Base-by-base conservation (phyloP, 1,140 invertebrate species). In the Drosophila rufa region DNA sequence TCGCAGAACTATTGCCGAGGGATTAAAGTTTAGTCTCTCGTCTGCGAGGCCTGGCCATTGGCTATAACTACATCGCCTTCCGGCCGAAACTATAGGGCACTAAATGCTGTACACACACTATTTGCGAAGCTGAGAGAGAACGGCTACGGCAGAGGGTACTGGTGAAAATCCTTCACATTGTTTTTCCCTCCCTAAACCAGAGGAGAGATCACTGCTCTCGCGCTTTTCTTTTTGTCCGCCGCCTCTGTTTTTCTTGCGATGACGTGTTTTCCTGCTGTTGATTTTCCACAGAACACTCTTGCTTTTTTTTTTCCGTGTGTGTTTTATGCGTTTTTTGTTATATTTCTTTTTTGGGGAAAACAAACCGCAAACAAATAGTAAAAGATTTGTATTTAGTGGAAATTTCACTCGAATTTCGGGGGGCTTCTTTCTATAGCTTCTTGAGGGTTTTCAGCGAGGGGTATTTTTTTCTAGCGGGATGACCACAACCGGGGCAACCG, bases 261-360 rank as follows among this genome's bases (percentile, higher is more conserved):
- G 83, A 91, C 82, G 87, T 82, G 80, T 91, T 82, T 78, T 77
- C 51, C 59, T 30, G 61, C 62, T 58, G 67, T 60, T 75, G 71
- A 74, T 75, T 75, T 74, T 75, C 59, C 43, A 43, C 58, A 22
- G 50, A 64, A 75, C 40, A 66, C 62, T 55, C 14, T 43, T 36
- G 36, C 22, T 19, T 71, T 55, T 40, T 14, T 65, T 4, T 27
- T 46, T 15, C 1, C 2, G 22, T 33, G n/a, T 55, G 19, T 38
- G 33, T 56, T 56, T 56, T 40, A 55, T 55, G 36, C 12, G 33
- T 14, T 53, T 48, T 38, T 8, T 12, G 33, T 9, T 7, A n/a
- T 8, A 9, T 12, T 17, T 55, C 4, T 1, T 45, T 33, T 22
- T 25, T 25, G 15, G 65, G 60, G 9, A 68, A 69, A 67, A 67